Conservation (phyloP, 2,888 invertebrate species). For the Cryptophagus acutangulus region DNA sequence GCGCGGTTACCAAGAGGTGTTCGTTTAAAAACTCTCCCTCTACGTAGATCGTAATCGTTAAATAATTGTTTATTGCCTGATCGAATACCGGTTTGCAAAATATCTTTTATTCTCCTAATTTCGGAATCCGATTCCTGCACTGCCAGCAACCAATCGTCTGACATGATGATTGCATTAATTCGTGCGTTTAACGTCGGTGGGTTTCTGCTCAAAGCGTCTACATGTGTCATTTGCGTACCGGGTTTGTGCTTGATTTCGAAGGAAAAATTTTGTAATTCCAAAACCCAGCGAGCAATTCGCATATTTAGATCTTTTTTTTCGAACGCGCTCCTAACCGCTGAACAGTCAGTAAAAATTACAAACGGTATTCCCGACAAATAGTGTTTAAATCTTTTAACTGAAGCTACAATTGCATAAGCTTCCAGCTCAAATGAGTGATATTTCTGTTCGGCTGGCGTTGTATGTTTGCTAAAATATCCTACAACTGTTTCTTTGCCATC, state of each 20-base stretch:
- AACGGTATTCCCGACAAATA: conserved; percentile 30
- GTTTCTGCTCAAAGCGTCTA: conserved; percentile 19
- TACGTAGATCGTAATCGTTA: too few species aligned
- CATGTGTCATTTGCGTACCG: conserved; percentile 14
- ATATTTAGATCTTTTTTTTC: conserved; percentile 16
- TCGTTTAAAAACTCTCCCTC: too few species aligned
- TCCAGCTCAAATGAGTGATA: conserved; percentile 37
- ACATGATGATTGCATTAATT: too few species aligned
- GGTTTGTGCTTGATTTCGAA: conserved; percentile 14
- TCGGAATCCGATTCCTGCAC: too few species aligned
- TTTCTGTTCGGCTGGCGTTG: conserved; percentile 27
- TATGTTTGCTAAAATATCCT: conserved; percentile 29
- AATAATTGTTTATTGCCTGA: too few species aligned
- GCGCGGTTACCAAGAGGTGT: too few species aligned
- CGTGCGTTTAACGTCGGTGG: too few species aligned
- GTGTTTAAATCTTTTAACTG: conserved; percentile 26
- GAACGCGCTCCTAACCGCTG: conserved; percentile 13
- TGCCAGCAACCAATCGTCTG: too few species aligned
- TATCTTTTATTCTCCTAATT: too few species aligned
- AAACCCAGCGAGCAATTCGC: conserved; percentile 16
- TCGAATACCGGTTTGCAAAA: too few species aligned
- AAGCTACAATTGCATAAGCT: conserved; percentile 33
- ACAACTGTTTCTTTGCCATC: conserved; percentile 17
- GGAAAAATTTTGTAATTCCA: conserved; percentile 13
- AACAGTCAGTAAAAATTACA: conserved; percentile 32